Evolutionary conservation across 2,113 vertebrate genomes (phyloP), one percentile per base, ranked within the genome.

Genomic region (Plotosus lineatus): DNA sequence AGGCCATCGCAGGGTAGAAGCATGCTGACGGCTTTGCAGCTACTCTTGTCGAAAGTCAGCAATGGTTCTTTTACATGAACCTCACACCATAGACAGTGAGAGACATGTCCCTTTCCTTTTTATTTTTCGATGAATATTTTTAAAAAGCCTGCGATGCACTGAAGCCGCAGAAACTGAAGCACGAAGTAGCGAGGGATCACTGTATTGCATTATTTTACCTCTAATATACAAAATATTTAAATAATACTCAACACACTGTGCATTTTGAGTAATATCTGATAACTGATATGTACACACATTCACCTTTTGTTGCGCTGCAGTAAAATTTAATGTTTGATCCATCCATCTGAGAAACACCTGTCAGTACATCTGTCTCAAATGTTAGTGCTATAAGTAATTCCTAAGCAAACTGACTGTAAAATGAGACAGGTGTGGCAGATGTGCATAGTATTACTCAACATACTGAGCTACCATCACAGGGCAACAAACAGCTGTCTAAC

Each of bases 381-480:
- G 58, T 77, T 65, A n/a, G 40, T 2, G 5, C 56, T 48, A 33
- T 17, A 71, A 48, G 68, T 48, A 42, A 46, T 61, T 61, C 33
- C 17, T 40, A 44, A 60, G 53, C 38, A 44, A 76, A 9, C 56
- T 11, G 58, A 40, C 42, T 77, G 80, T 68, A 44, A 68, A 82
- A 56, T 87, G 85, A 88, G 87, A 84, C 81, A 82, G 82, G 84
- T 50, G 77, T 82, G 85, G 83, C 86, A 86, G 77, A 79, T 63
- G 84, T 85, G 86, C 69, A 19, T 84, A 71, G 2, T 31, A 71
- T 28, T 8, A 48, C 68, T 31, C 14, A 46, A 48, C 68, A 71
- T 8, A 48, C 42, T 48, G 2, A 31, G 31, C 68, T 28, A 28
- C 68, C 15, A 48, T 26, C 40, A 71, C n/a, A 19, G 46, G 44